Evolutionary conservation across 2,113 vertebrate genomes (phyloP).

Genomic region (Forbesichthys papilliferus): DNA sequence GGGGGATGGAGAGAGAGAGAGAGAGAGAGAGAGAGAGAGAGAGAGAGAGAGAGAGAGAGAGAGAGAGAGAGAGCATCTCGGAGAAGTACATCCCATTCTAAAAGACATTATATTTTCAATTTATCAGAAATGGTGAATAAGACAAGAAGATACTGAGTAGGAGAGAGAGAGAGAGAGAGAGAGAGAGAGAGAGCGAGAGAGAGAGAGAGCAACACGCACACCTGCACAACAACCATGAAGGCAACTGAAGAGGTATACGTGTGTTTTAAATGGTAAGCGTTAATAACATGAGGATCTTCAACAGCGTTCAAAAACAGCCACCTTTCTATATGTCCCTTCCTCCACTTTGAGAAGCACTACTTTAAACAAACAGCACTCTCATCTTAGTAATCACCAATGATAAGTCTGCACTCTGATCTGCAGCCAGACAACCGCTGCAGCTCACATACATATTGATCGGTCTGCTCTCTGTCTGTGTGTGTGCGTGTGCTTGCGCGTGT

Average conservation of each 20-base stretch:
- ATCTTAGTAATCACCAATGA: conserved; percentile 55
- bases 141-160: no score
- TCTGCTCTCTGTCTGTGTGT: background rate
- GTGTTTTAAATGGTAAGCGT: no score
- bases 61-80: conserved; percentile 12
- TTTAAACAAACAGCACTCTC: conserved; percentile 6
- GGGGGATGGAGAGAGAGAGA: background rate
- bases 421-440: conserved; percentile 40
- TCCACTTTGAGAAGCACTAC: no score
- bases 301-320: background rate
- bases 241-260: no score
- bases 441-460: conserved; percentile 50
- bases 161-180: no score
- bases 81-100: background rate
- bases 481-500: conserved; percentile 4
- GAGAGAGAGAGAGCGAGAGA: no score
- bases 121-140: no score
- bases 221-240: no score
- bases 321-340: no score
- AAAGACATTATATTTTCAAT: background rate
- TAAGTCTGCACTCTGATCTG: conserved; percentile 52
- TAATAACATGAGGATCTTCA: background rate
- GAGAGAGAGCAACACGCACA: conserved; percentile 21
- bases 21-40: background rate
- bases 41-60: conserved; percentile 29